A percentile compares a stretch with the other conserved stretches of the same genome.
Evolutionary conservation across 2,113 vertebrate species (phyloP).

Genomic region (Pycnonotus jocosus): DNA sequence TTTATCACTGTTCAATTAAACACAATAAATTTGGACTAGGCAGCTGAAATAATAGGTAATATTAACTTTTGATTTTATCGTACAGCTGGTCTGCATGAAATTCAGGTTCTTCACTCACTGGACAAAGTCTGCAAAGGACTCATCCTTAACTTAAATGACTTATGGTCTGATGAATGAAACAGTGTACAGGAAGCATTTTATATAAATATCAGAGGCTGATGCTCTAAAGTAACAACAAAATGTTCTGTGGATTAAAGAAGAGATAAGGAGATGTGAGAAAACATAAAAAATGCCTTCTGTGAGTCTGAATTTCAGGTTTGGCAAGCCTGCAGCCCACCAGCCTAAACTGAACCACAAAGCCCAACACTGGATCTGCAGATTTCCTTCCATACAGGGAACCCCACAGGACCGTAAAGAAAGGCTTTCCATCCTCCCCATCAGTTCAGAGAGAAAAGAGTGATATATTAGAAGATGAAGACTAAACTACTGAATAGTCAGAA

Average conservation of each 20-base stretch:
- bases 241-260: background rate
- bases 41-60: background rate
- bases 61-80: background rate
- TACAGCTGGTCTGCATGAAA: background rate
- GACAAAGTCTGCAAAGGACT: background rate
- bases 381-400: background rate
- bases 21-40: background rate
- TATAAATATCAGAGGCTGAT: too few species aligned
- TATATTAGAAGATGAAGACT: background rate
- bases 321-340: background rate
- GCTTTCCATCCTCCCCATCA: background rate
- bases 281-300: background rate
- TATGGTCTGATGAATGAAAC: background rate
- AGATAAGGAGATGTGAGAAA: background rate
- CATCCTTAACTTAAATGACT: background rate
- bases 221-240: background rate
- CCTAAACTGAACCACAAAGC: background rate
- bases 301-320: background rate
- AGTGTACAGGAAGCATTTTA: background rate
- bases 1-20: conserved; percentile 8
- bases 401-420: background rate
- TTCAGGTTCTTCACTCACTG: background rate
- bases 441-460: background rate
- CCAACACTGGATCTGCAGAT: background rate
- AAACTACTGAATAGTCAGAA: background rate